These are phyloP conservation scores for Caenorhabditis sp. DNA, from an alignment of 2,888 invertebrate species.

Conservation along the genomic window DNA sequence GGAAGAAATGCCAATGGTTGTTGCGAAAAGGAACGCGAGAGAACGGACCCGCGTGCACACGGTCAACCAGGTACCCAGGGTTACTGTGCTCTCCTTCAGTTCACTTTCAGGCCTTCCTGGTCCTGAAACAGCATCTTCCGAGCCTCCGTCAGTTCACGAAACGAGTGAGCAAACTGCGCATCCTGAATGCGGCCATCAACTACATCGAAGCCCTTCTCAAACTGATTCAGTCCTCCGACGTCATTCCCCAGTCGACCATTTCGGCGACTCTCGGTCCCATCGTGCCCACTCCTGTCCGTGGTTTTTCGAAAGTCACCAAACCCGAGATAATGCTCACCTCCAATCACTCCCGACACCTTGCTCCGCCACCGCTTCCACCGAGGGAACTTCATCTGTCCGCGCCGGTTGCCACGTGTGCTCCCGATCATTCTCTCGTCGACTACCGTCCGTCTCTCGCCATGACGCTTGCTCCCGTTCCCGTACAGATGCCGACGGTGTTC, in stretches of 20 bases:
- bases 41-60: conserved; percentile 77
- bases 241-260: conserved; percentile 19
- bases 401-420: conserved; percentile 28
- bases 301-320: conserved; percentile 9
- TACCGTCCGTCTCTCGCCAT: conserved; percentile 15
- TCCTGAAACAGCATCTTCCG: conserved; percentile 72
- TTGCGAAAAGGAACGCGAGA: conserved; percentile 78
- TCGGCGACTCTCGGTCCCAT: conserved; percentile 32
- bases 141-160: conserved; percentile 72
- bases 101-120: conserved; percentile 68
- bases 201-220: conserved; percentile 73
- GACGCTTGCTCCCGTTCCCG: conserved; percentile 20
- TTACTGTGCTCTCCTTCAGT: too few species aligned
- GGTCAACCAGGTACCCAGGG: conserved; percentile 75
- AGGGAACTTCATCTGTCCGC: neutral
- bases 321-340: too few species aligned
- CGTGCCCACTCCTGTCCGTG: conserved; percentile 24
- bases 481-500: conserved; percentile 27
- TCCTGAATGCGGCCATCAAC: conserved; percentile 72
- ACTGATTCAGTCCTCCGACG: conserved; percentile 30
- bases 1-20: conserved; percentile 60
- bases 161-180: conserved; percentile 76
- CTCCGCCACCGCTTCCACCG: conserved; percentile 3
- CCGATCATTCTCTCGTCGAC: conserved; percentile 45
- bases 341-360: neutral